Base-by-base conservation (phyloP, 1,140 invertebrate species). In the Octopus bimaculoides region DNA sequence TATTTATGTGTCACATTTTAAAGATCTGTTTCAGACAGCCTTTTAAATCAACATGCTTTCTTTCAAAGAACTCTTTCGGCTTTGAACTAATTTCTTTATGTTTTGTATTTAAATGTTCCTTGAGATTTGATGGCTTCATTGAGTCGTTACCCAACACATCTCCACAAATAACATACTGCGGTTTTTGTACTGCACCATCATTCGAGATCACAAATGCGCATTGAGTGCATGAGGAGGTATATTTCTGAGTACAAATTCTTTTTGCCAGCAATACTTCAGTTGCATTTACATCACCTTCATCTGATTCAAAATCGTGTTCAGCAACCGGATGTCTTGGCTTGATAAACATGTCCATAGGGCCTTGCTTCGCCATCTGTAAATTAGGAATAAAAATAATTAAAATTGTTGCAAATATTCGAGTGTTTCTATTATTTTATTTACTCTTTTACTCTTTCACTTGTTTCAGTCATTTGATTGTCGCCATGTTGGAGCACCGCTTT, bases 321-420 rank as follows among this genome's bases (percentile, higher is more conserved):
- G 73, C 73, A 74, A 74, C 73, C 20, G 4, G 73, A 17, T 74
- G 73, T 17, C 73, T 74, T 52, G 73, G 12, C 73, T 74, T 74
- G 73, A 74, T 74, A 74, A 74, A 74, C 73, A 74, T 74, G 73
- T 74, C 73, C 20, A 74, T 10, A 10, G 61, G 61, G 71, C 71
- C 71, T 74, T 41, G 41, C 71, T 74, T 74, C 41, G 20, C 20
- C 20, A 74, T 74, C 73, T 17, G 20, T 17, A 74, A 74, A 74
- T 74, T 66, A 66, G 12, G 61, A n/a, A 66, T 66, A 66, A 66
- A 66, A 66, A 66, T 66, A 66, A 66, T 66, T 12, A 66, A 66
- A 2, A 66, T 66, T 14, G 74, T 52, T 77, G 41, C 54, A 41
- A 41, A 41, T 41, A 41, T 41, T 41, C 26, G 3, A 41, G 26